Evolutionary conservation across 53 echinoderm and acorn worm species (phyloP), one percentile per base, ranked within the genome.

Genomic region (Astropecten irregularis): DNA sequence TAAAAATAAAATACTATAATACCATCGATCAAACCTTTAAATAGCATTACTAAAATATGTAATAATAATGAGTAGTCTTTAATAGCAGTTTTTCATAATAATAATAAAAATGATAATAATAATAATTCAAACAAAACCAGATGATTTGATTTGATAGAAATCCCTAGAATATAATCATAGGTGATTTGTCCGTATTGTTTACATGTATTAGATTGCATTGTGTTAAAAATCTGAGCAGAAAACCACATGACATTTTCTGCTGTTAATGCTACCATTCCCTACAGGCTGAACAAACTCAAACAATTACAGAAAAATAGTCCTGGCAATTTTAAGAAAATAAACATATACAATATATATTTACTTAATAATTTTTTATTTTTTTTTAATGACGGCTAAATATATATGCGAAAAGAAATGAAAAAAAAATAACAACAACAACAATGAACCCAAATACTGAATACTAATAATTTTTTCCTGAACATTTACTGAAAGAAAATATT

Each of bases 291-390:
- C 49, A 16, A 7, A 31, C 31, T n/a, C 29, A 15, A n/a, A 39
- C 40, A 57, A 76, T 55, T 33, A 42, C 37, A 55, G 14, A 40
- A 73, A 76, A 57, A 65, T 65, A 65, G 19, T 36, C 3, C 30
- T 32, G 40, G 66, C 33, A 66, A 66, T 66, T 76, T 56, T 76
- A 40, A 40, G 39, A 76, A 76, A 76, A 76, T 76, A 76, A 76
- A 59, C 76, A 76, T 76, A 28, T 76, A 76, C 61, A 55, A 61
- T 79, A 76, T 76, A 79, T 31, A 62, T 62, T 79, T 32, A 62
- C 35, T 34, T 30, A 47, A 26, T 40, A 29, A 79, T 79, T 61
- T 79, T 42, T 40, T 40, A 68, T 20, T 79, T 34, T 20, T 42
- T 42, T 11, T 42, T 42, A n/a, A n/a, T n/a, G n/a, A n/a, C n/a